These are phyloP conservation scores for Leptopterna dolabrata DNA, from an alignment of 2,888 invertebrate species.

Conservation along the genomic window DNA sequence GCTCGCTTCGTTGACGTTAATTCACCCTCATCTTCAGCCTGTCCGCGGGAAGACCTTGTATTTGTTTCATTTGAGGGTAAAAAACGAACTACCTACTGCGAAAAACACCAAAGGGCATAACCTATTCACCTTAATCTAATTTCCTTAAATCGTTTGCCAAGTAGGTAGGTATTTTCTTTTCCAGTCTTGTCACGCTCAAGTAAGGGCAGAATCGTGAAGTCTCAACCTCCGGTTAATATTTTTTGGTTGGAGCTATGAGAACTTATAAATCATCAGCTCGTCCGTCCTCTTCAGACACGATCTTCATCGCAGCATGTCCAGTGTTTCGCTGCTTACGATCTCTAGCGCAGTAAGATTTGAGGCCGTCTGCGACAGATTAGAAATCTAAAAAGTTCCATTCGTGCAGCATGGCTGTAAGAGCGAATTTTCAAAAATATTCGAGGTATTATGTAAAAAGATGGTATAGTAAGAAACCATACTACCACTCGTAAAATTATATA, in stretches of 20 bases:
- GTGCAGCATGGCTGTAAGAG: no score
- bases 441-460: no score
- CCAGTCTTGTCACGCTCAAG: constrained; percentile 2
- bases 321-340: not conserved
- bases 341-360: no score
- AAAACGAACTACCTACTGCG: not conserved
- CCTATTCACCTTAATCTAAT: not conserved
- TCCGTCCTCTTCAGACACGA: not conserved
- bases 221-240: constrained; percentile 6
- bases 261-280: constrained; percentile 1
- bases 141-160: not conserved
- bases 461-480: no score
- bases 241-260: not conserved
- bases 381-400: no score
- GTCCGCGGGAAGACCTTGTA: not conserved
- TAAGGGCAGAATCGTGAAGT: constrained; percentile 25
- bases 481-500: no score
- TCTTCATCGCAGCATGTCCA: not conserved
- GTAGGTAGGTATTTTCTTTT: constrained; percentile 1
- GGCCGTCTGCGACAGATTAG: no score
- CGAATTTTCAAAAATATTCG: no score
- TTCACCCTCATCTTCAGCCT: not conserved
- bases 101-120: not conserved
- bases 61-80: not conserved
- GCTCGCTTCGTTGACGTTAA: not conserved